These are phyloP conservation scores for Dryocosmus kuriphilus DNA, from an alignment of 2,888 invertebrate genomes.

Conservation along the genomic window DNA sequence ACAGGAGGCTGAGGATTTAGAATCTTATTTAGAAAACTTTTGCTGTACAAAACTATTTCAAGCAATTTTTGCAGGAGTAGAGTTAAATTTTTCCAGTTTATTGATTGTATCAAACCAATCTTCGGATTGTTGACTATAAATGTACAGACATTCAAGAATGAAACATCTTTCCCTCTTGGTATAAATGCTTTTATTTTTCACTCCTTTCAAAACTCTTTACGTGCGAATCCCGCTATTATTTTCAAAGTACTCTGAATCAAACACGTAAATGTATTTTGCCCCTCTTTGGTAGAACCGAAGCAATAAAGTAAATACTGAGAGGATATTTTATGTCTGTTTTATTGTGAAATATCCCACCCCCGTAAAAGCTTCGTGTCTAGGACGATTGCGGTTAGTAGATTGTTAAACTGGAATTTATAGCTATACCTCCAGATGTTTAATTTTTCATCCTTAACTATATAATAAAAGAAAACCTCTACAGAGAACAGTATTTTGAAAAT, in stretches of 20 bases:
- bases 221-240: constrained; percentile 1
- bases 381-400: background rate
- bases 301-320: background rate
- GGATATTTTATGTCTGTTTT: background rate
- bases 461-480: background rate
- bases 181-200: background rate
- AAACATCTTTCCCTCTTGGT: background rate
- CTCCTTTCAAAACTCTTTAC: background rate
- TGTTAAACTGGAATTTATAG: background rate
- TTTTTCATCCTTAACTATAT: too few relatives aligned
- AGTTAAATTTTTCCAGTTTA: too few relatives aligned
- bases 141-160: background rate
- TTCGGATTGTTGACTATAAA: too few relatives aligned
- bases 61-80: too few relatives aligned
- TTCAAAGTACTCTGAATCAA: background rate
- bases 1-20: too few relatives aligned
- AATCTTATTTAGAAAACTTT: too few relatives aligned
- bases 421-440: background rate
- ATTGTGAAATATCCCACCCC: background rate
- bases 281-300: background rate
- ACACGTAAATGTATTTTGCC: background rate
- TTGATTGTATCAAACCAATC: too few relatives aligned
- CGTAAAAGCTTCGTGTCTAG: background rate
- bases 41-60: too few relatives aligned
- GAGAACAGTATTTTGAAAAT: background rate